A percentile compares a stretch with the other conserved stretches of the same genome.
Conservation (phyloP, 2,888 invertebrate genomes). For the Mycalesis mineus region DNA sequence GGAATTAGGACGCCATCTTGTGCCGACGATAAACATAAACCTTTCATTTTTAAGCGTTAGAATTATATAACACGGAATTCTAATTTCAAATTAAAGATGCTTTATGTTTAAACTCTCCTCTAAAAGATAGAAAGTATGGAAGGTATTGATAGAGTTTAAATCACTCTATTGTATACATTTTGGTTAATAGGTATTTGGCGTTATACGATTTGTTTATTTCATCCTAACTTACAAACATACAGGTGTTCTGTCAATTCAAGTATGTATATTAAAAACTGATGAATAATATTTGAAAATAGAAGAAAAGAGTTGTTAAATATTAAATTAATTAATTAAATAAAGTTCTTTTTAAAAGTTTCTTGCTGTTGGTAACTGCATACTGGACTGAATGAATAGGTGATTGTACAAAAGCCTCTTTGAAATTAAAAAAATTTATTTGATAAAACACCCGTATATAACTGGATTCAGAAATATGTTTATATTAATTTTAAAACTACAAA, state of each 20-base stretch:
- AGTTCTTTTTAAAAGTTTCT: no score
- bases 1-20: no score
- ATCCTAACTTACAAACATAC: conserved; percentile 11
- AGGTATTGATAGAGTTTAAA: not conserved
- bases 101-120: not conserved
- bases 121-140: not conserved
- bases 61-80: not conserved
- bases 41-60: no score
- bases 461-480: conserved; percentile 5
- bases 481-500: conserved; percentile 9
- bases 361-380: no score
- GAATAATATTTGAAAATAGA: not conserved
- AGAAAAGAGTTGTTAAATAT: no score
- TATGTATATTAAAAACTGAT: not conserved
- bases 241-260: not conserved
- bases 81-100: not conserved
- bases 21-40: no score
- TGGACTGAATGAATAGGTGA: no score
- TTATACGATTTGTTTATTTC: conserved; percentile 10
- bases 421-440: not conserved
- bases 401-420: no score
- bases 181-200: conserved; percentile 24
- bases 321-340: no score
- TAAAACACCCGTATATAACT: conserved; percentile 17
- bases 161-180: conserved; percentile 16